Evolutionary conservation across 2,797 vertebrate species (phyloP), one percentile per base, ranked within the genome.

Genomic region (Neosilurus hyrtlii): DNA sequence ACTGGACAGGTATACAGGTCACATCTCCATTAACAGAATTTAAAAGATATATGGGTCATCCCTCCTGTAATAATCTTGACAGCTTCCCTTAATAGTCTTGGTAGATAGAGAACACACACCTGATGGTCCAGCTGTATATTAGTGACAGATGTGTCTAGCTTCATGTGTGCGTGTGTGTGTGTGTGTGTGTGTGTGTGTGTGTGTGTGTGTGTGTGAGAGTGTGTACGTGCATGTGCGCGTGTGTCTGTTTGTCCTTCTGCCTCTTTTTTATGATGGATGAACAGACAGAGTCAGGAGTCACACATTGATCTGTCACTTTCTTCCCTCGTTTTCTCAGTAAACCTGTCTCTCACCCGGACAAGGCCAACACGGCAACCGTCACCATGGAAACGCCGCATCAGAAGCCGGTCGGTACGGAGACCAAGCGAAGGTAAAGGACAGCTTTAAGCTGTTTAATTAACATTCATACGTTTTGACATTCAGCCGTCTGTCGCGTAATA

Each of bases 391-490:
- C 89, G 80, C 84, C 86, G 14, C 88, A 85, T 84, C 94, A 93
- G 89, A 93, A 92, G 73, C 83, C 91, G 26, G 79, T 88, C 6
- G 81, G 89, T 11, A 89, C 84, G 71, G 90, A 90, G 62, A 81
- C 87, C 74, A 93, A 93, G 81, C 91, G 93, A 89, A 93, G 92
- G 90, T 89, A 90, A 90, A 82, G 62, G 77, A 4, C 77, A 79
- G 77, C 20, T 77, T 77, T 62, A 62, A 62, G 75, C 77, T 79
- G 62, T 79, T 66, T 79, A 79, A 79, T 79, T 65, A 65, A 26
- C 77, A 22, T 66, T 65, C 43, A 35, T 62, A 54, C 62, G 30
- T 16, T 26, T 3, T 78, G 76, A 51, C 76, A 66, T 66, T 79
- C 62, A 66, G 26, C 62, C 62, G 66, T 79, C 77, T 66, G 77